These are phyloP conservation scores for Mycalesis mineus DNA, from an alignment of 2,888 invertebrate species.

Conservation along the genomic window DNA sequence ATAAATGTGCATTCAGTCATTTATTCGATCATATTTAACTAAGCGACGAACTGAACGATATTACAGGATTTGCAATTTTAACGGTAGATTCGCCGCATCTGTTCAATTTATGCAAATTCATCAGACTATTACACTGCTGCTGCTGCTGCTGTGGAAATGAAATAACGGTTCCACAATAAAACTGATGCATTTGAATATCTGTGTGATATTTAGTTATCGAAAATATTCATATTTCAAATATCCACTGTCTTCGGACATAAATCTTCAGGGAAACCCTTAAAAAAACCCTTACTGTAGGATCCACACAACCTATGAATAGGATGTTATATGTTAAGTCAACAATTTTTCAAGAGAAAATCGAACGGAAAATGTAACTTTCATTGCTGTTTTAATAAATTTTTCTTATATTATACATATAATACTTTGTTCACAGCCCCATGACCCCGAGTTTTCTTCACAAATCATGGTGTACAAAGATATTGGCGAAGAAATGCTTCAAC, in stretches of 20 bases:
- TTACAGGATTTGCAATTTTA: constrained; percentile 14
- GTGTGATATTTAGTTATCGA: background rate
- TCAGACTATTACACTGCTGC: constrained; percentile 2
- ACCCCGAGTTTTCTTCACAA: constrained; percentile 94
- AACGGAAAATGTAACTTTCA: too few species aligned
- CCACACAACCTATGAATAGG: too few species aligned
- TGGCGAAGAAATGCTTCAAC: constrained; percentile 99
- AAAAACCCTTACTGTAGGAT: too few species aligned
- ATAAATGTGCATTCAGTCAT: too few species aligned
- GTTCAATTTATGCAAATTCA: constrained; percentile 16
- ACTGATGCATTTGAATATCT: background rate
- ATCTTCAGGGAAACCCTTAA: too few species aligned
- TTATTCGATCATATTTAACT: background rate
- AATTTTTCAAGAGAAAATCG: too few species aligned
- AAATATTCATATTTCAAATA: background rate
- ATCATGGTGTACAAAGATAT: constrained; percentile 98
- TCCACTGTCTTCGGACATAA: too few species aligned
- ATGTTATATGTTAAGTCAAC: too few species aligned
- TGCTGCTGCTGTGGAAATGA: background rate
- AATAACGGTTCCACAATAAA: background rate
- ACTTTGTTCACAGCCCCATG: constrained; percentile 81
- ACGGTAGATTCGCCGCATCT: constrained; percentile 6
- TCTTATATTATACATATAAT: too few species aligned
- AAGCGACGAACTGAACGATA: background rate
- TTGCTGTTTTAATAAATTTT: background rate